Evolutionary conservation across 2,113 vertebrate species (phyloP).

Genomic region (Phoenicopterus ruber): DNA sequence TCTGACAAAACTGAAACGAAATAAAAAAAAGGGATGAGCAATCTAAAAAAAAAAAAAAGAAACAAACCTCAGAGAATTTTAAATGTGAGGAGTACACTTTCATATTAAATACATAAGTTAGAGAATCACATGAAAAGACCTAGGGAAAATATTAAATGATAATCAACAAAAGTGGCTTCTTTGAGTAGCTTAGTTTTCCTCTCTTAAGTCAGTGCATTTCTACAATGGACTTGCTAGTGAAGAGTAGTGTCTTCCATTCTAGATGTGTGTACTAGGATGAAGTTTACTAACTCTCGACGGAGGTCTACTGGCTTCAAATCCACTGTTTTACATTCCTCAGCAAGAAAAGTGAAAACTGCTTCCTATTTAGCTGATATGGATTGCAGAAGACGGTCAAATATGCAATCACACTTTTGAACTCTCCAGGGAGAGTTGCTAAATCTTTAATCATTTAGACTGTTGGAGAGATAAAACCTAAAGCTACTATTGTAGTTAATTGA

Average conservation of each 20-base stretch:
- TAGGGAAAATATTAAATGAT: not conserved
- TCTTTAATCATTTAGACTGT: not conserved
- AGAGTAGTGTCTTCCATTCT: not conserved
- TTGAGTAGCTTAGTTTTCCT: not conserved
- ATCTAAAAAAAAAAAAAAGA: not conserved
- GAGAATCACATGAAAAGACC: not conserved
- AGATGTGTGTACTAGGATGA: not conserved
- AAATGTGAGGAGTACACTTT: not conserved
- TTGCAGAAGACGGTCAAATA: not conserved
- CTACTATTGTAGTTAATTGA: not conserved
- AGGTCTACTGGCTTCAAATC: not conserved
- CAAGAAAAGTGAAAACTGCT: not conserved
- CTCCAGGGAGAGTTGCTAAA: not conserved
- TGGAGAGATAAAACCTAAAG: not conserved
- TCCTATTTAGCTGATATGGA: not conserved
- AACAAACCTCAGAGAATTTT: not conserved
- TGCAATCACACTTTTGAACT: not conserved
- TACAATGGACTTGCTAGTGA: not conserved
- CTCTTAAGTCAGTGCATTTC: not conserved
- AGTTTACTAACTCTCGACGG: not conserved
- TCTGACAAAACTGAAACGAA: not conserved
- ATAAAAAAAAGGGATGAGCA: not conserved
- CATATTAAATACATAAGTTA: not conserved
- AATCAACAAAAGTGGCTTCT: not conserved
- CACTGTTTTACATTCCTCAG: not conserved